Evolutionary conservation across 2,113 vertebrate species (phyloP), one percentile per base, ranked within the genome.

Genomic region (Melanerpes formicivorus): DNA sequence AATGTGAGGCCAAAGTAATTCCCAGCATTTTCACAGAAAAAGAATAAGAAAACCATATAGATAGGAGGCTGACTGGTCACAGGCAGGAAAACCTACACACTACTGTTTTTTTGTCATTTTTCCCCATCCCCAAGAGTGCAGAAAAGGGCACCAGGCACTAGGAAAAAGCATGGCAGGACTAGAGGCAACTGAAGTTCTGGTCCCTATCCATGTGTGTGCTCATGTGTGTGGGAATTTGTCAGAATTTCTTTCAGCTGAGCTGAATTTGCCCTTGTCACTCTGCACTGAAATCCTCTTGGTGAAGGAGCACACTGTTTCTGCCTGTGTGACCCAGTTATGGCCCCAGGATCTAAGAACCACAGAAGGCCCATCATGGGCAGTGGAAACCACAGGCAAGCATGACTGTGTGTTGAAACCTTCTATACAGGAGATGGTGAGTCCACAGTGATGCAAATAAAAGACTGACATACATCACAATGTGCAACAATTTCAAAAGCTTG

Each of bases 141-240:
- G 67, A 58, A 58, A 7, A 27, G 11, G 23, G 16, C 34, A 74
- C 21, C 30, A 29, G 25, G 32, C 25, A 42, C 48, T 44, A 27
- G 26, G n/a, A 66, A 22, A 4, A 40, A 15, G 56, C 55, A 80
- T 7, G 10, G 46, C 75, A 63, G 9, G 10, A 32, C 60, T 62
- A 29, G 27, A 79, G 37, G 37, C 32, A 44, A 79, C 14, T 52
- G 15, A 69, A 15, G 26, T 26, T 79, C 62, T 52, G 32, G 60
- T 12, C 11, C 48, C 48, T 1, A 0, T 19, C 44, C 0, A 0
- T 18, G 50, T 25, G 66, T 7, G 29, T 1, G 1, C 37, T 69
- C 62, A n/a, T n/a, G n/a, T n/a, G n/a, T n/a, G 21, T 17, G 32
- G 14, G 46, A 78, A 62, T 56, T 30, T 73, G 46, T 66, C 34